Evolutionary conservation across 2,888 invertebrate species (phyloP).

Genomic region (Parnassius apollo): DNA sequence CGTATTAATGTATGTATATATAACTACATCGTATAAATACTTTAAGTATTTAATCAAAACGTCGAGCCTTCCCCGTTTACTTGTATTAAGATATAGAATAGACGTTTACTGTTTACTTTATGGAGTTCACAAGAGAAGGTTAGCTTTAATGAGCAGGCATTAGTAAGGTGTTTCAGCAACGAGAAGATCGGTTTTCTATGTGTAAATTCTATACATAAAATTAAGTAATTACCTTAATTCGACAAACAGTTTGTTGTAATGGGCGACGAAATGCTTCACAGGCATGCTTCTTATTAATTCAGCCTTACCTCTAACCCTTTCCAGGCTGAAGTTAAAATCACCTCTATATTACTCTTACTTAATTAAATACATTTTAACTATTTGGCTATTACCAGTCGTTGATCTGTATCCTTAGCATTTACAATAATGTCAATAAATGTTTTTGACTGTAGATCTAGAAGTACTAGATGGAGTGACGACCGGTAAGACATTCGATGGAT

Average conservation of each 20-base stretch:
- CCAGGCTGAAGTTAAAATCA: constrained; percentile 13
- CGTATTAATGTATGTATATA: too few species aligned
- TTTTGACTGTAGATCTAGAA: constrained; percentile 3
- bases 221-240: background rate
- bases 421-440: constrained; percentile 7
- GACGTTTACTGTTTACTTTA: too few species aligned
- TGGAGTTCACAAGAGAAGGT: too few species aligned
- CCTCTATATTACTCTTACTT: constrained; percentile 17
- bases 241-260: background rate
- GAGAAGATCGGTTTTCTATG: too few species aligned
- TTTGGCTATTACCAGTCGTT: constrained; percentile 7
- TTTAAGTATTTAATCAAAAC: too few species aligned
- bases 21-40: too few species aligned
- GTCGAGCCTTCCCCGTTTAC: too few species aligned
- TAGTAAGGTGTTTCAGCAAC: too few species aligned
- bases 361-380: constrained; percentile 13
- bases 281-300: constrained; percentile 3
- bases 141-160: too few species aligned
- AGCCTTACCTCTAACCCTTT: constrained; percentile 19
- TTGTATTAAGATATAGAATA: too few species aligned
- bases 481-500: too few species aligned
- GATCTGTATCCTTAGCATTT: constrained; percentile 1
- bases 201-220: background rate
- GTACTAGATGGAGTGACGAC: too few species aligned
- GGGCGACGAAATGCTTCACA: background rate